Base-by-base conservation (phyloP, 2,113 vertebrate genomes). In the Stigmatopora nigra region DNA sequence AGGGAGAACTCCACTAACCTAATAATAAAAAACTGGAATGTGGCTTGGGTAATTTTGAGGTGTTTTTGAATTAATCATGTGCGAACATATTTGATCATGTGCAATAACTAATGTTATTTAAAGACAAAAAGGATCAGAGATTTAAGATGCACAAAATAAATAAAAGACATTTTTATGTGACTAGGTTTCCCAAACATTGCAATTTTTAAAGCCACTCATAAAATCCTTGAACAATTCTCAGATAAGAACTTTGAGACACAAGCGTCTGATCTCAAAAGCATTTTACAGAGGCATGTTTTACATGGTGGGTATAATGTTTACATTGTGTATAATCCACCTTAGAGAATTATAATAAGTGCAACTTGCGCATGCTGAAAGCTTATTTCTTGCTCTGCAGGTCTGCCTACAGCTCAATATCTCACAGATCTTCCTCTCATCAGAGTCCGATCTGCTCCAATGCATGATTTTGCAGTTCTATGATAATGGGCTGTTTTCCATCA, bases 251-350 rank as follows among this genome's bases (percentile, higher is more conserved):
- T 41, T 41, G 38, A 7, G 38, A 10, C 9, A 41, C 38, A 41
- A 41, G 38, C 38, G 38, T 41, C 38, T 41, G 38, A 41, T 41
- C 38, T 41, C 38, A 41, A 41, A 7, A 41, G 38, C 63, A 15
- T 48, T 14, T 61, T 63, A 63, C 14, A 11, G 67, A 51, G 52
- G 16, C 47, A 35, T 44, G 47, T 56, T 78, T 25, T 57, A 66
- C 68, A 60, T 19, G 31, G n/a, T 41, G 38, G 38, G 38, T 41
- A 41, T 41, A 41, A 16, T 0, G 75, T 79, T 78, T 76, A 76
- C 59, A 70, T 73, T 20, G 49, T 73, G 66, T 63, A 55, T 51
- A 49, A 73, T 55, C 58, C 62, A 63, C 0, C 1, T 13, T 52
- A 69, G 47, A 61, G 61, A 51, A 65, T 47, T 25, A 41, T 7